Base-by-base conservation (phyloP, 92 coral and sea anemone species). In the Desmophyllum pertusum region DNA sequence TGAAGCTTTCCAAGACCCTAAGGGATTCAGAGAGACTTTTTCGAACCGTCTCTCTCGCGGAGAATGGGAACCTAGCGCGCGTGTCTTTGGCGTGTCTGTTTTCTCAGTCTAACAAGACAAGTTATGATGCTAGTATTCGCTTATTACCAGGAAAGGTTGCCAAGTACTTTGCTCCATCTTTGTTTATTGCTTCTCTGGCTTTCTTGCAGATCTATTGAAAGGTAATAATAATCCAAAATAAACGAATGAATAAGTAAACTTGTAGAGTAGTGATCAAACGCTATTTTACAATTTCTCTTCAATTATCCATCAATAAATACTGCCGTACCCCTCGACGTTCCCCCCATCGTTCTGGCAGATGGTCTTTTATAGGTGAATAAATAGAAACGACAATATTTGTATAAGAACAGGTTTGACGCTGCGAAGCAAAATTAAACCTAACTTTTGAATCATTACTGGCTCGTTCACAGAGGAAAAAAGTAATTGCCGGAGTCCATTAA, bases 141-240 rank as follows among this genome's bases (percentile, higher is more conserved):
- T 36, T 1, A 15, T 13, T 76, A 88, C 91, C 88, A 10, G 91
- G 91, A 84, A 77, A 88, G 2, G 85, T 88, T 78, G 85, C 88
- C 61, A 88, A 10, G 50, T 77, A 76, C 42, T 88, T 30, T 8
- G 81, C 88, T 38, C 81, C 91, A 41, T 88, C 88, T 21, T 61
- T 79, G 64, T 88, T 83, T 40, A 88, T 78, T 29, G 91, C 88
- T 25, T 88, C 77, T 21, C 76, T 63, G 23, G 88, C 91, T 50
- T 84, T 59, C 42, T 59, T 61, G 83, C 91, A 88, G 65, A 88
- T 88, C 91, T 88, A 23, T 17, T 51, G 21, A 35, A 79, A 11
- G 0, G 35, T 18, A 57, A 83, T 23, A 8, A 7, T 59, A 59
- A 1, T 33, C 25, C 27, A 13, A 55, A 55, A 55, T 2, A 13